phyloP scores from a whole-genome alignment of 92 coral and sea anemone genomes.

The Epizoanthus scotinus region DNA sequence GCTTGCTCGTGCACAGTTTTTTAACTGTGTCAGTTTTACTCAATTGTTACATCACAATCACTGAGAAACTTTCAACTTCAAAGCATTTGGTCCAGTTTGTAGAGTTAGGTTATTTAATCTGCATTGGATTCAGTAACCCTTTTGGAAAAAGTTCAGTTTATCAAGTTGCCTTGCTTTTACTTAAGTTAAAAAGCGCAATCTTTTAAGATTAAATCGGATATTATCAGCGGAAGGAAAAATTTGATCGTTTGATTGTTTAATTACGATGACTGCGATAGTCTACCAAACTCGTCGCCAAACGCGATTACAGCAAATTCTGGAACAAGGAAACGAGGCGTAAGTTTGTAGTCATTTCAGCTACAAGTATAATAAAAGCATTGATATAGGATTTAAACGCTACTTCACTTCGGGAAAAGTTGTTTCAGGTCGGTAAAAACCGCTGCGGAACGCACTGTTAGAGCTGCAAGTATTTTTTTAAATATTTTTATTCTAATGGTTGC shows the following conservation, averaged over 20 bases:
- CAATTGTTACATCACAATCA: slow-evolving; percentile 15
- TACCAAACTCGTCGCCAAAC: neutral
- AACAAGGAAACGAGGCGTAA: neutral
- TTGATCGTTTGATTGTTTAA: neutral
- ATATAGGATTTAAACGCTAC: neutral
- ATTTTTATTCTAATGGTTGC: too few species aligned
- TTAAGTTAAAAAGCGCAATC: neutral
- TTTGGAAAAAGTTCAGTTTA: neutral
- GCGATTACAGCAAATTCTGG: neutral
- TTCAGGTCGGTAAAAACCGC: neutral
- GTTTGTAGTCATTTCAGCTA: neutral
- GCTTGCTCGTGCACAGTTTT: neutral
- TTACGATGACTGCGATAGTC: neutral
- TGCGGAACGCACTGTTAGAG: too few species aligned
- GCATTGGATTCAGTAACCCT: neutral
- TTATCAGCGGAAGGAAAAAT: neutral
- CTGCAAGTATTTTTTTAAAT: too few species aligned
- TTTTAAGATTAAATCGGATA: neutral
- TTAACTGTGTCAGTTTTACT: neutral
- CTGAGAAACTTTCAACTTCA: neutral
- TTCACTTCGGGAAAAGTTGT: neutral
- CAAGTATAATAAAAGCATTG: neutral
- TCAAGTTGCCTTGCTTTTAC: too few species aligned
- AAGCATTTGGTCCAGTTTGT: neutral
- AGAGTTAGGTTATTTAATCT: neutral